These are phyloP conservation scores for Percopsis transmontana DNA, from an alignment of 2,113 vertebrate species.

Conservation along the genomic window DNA sequence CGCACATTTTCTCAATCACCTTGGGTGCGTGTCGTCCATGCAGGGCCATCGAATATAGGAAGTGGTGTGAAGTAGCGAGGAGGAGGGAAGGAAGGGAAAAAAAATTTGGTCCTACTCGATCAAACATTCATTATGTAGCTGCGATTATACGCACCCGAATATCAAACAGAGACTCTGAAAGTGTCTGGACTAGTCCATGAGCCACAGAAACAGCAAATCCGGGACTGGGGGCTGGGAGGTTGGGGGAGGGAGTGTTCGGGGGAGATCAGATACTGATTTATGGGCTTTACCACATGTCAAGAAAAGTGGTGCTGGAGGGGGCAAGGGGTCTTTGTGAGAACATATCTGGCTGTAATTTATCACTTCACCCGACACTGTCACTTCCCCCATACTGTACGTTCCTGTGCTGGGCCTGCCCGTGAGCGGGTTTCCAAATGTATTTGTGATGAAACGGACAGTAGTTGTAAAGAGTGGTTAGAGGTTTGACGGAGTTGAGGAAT, in stretches of 20 bases:
- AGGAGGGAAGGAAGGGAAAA: conserved; percentile 1
- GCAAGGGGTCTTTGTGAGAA: conserved; percentile 65
- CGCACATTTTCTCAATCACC: conserved; percentile 51
- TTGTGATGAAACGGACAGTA: conserved; percentile 29
- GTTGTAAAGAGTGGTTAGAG: conserved; percentile 6
- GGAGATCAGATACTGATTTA: conserved; percentile 69
- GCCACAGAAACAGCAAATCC: conserved; percentile 12
- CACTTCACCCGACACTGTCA: conserved; percentile 35
- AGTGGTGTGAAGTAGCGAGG: not conserved
- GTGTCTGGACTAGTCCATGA: conserved; percentile 32
- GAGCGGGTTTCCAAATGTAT: conserved; percentile 45
- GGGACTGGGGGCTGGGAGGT: conserved; percentile 8
- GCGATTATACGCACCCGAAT: not conserved
- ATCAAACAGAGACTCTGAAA: conserved; percentile 23
- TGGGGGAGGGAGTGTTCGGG: not conserved
- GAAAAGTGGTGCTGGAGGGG: conserved; percentile 39
- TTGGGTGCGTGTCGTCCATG: conserved; percentile 28
- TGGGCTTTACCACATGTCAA: conserved; percentile 54
- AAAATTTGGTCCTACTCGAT: conserved; percentile 24
- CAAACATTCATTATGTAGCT: conserved; percentile 36
- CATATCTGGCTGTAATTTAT: conserved; percentile 74
- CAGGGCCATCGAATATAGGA: conserved; percentile 19
- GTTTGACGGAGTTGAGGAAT: not conserved
- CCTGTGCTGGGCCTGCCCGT: conserved; percentile 28
- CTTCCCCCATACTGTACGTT: conserved; percentile 32